Evolutionary conservation across 1,140 invertebrate species (phyloP).

Genomic region (Adoxophyes honmai): DNA sequence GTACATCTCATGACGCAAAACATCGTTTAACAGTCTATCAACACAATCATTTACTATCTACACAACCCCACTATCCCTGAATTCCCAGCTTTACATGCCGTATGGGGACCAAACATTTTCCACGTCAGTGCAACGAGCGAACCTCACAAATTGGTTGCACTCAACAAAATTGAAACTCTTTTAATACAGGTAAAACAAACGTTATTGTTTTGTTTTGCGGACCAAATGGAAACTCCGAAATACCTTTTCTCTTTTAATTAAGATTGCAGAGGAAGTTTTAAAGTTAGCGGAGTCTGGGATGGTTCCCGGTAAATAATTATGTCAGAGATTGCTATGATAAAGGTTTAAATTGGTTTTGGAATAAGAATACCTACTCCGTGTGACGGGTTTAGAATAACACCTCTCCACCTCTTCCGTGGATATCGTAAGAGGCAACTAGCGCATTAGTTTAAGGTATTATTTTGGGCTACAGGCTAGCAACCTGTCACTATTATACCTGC

Average conservation of each 20-base stretch:
- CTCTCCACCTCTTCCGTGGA: too few relatives aligned
- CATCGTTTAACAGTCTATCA: too few relatives aligned
- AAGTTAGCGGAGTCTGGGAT: background rate
- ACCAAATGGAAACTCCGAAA: background rate
- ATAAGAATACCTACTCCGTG: too few relatives aligned
- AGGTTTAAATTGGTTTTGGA: too few relatives aligned
- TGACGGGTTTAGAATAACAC: too few relatives aligned
- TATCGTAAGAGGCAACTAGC: too few relatives aligned
- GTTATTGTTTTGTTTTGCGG: slow-evolving; percentile 9
- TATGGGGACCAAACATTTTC: background rate
- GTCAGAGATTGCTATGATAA: background rate
- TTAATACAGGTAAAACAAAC: slow-evolving; percentile 8
- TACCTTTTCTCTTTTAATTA: background rate
- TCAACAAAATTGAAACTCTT: slow-evolving; percentile 14
- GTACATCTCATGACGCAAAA: too few relatives aligned
- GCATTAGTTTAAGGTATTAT: too few relatives aligned
- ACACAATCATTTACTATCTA: too few relatives aligned
- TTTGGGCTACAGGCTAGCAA: too few relatives aligned
- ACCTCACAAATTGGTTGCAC: slow-evolving; percentile 9
- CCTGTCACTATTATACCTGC: too few relatives aligned
- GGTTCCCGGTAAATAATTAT: background rate
- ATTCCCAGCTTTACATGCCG: background rate
- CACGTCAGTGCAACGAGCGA: background rate
- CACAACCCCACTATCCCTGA: background rate
- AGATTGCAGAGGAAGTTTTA: background rate